Percentiles rank a stretch among this genome's conserved stretches.
These are phyloP conservation scores for Metaphire vulgaris DNA, from an alignment of 1,140 invertebrate species.

Conservation along the genomic window DNA sequence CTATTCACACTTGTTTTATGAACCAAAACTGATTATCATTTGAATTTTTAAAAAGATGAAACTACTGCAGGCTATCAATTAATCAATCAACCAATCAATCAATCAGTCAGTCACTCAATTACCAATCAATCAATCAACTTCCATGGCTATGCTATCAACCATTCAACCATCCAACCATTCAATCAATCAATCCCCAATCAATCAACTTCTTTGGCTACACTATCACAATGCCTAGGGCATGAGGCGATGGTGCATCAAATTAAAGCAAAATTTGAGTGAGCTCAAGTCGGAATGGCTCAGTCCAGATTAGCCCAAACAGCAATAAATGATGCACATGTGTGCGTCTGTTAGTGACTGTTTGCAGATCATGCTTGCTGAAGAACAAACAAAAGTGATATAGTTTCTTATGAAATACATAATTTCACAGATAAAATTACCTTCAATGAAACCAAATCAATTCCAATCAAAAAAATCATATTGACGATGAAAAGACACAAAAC, in stretches of 20 bases:
- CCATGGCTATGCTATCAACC: too few relatives aligned
- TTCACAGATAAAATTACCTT: neutral
- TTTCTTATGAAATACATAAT: neutral
- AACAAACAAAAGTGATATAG: neutral
- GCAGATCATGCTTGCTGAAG: neutral
- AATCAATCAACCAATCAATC: neutral
- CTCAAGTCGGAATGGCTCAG: neutral
- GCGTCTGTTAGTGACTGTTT: neutral
- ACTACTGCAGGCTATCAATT: neutral
- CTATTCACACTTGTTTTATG: too few relatives aligned
- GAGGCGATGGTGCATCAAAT: too few relatives aligned
- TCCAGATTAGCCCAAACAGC: neutral
- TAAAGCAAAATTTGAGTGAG: too few relatives aligned
- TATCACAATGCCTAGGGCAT: too few relatives aligned
- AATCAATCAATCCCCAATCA: too few relatives aligned
- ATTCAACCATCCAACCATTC: too few relatives aligned
- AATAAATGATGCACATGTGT: neutral
- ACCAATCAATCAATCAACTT: too few relatives aligned
- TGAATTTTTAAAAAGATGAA: neutral
- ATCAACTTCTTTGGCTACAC: too few relatives aligned
- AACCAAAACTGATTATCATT: too few relatives aligned
- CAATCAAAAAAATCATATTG: slow-evolving; percentile 83
- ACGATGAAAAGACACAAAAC: slow-evolving; percentile 77
- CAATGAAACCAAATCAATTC: slow-evolving; percentile 59
- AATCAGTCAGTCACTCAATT: too few relatives aligned